Evolutionary conservation across 2,888 invertebrate species (phyloP).

Genomic region (Cantharis flavilabris): DNA sequence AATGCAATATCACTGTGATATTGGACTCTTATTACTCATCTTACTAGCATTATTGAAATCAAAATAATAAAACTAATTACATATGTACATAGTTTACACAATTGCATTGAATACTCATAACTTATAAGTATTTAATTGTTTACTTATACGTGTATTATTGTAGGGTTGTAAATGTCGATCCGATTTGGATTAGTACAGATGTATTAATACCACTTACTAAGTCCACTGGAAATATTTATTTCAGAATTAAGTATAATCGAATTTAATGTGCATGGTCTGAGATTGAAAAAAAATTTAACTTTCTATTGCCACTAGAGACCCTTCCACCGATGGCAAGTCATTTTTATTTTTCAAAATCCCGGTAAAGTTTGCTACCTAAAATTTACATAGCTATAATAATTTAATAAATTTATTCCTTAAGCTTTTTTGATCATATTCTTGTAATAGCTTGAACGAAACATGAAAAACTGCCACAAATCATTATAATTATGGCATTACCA

Average conservation of each 20-base stretch:
- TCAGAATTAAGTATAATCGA: neutral
- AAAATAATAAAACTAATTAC: too few species aligned
- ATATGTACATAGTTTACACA: too few species aligned
- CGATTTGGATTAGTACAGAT: neutral
- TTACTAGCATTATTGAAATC: too few species aligned
- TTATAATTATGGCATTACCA: neutral
- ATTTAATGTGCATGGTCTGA: neutral
- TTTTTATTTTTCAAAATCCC: neutral
- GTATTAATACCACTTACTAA: neutral
- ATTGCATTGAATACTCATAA: too few species aligned
- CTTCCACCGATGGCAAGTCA: neutral
- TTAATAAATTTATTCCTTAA: neutral
- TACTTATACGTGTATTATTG: neutral
- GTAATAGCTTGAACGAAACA: neutral
- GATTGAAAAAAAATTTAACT: too few species aligned
- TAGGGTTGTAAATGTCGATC: neutral
- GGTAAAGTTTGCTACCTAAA: neutral
- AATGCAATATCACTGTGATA: too few species aligned
- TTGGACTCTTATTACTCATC: too few species aligned
- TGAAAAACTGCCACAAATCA: neutral
- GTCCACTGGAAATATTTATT: neutral
- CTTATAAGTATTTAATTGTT: too few species aligned
- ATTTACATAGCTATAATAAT: neutral
- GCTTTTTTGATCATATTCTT: neutral
- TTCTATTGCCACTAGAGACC: too few species aligned